Evolutionary conservation across 1,140 invertebrate genomes (phyloP).

Genomic region (Drosophila nannoptera): DNA sequence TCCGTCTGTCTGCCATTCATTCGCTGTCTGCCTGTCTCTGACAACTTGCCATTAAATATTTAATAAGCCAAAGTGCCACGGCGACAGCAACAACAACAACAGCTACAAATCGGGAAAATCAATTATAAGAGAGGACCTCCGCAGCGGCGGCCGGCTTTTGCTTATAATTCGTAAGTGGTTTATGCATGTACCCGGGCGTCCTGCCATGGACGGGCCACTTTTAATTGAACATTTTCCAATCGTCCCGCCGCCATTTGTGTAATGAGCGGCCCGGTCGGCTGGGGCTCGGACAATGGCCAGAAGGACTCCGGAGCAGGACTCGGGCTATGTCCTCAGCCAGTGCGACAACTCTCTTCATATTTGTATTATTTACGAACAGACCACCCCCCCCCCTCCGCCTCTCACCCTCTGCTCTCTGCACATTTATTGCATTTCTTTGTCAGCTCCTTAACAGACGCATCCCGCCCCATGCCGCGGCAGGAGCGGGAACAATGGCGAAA

Average conservation of each 20-base stretch:
- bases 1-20: slow-evolving; percentile 29
- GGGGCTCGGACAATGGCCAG: slow-evolving; percentile 35
- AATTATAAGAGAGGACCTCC: slow-evolving; percentile 49
- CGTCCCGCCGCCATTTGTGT: slow-evolving; percentile 32
- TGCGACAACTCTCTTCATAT: slow-evolving; percentile 41
- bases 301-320: slow-evolving; percentile 4
- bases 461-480: neutral
- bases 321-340: too few species aligned
- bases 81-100: slow-evolving; percentile 38
- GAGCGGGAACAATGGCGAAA: slow-evolving; percentile 53
- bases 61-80: slow-evolving; percentile 72
- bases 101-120: slow-evolving; percentile 56
- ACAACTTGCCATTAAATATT: slow-evolving; percentile 70
- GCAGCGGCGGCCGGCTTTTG: neutral
- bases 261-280: slow-evolving; percentile 41
- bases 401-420: slow-evolving; percentile 28
- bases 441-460: slow-evolving; percentile 8
- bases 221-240: slow-evolving; percentile 67
- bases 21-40: slow-evolving; percentile 55
- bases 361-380: slow-evolving; percentile 59
- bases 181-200: slow-evolving; percentile 24
- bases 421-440: slow-evolving; percentile 66
- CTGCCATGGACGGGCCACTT: slow-evolving; percentile 32
- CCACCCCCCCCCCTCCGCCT: neutral
- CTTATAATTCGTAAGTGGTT: slow-evolving; percentile 62